These are phyloP conservation scores for Aspidiotus rigidus DNA, from an alignment of 2,888 invertebrate genomes.

Conservation along the genomic window DNA sequence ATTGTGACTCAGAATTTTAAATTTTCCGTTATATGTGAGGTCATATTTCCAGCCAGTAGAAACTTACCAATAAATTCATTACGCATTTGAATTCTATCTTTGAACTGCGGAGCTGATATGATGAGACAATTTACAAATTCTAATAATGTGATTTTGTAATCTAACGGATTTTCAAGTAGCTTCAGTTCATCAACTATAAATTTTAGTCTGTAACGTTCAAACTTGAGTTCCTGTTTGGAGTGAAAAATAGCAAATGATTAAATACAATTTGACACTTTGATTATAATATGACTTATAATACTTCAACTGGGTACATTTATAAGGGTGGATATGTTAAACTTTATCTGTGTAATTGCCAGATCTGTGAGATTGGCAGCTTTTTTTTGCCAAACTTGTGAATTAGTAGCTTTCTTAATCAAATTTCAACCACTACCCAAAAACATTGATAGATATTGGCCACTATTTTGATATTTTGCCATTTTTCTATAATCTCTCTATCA, in stretches of 20 bases:
- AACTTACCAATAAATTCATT: slow-evolving; percentile 89
- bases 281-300: background rate
- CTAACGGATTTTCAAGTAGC: slow-evolving; percentile 51
- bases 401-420: no score
- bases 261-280: background rate
- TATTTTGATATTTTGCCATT: no score
- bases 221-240: slow-evolving; percentile 62
- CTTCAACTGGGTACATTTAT: background rate
- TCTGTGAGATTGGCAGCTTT: no score
- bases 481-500: no score
- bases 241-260: slow-evolving; percentile 31
- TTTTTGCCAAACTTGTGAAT: no score
- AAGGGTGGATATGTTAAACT: background rate
- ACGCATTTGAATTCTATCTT: slow-evolving; percentile 76
- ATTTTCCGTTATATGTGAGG: no score
- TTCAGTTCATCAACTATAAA: slow-evolving; percentile 76
- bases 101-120: slow-evolving; percentile 75
- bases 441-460: no score
- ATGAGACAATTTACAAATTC: slow-evolving; percentile 94
- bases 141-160: slow-evolving; percentile 84
- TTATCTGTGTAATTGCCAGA: background rate
- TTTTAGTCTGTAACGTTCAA: slow-evolving; percentile 78
- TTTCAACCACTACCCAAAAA: no score
- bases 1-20: no score
- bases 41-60: background rate